Base-by-base conservation (phyloP, 2,888 invertebrate genomes). In the Polyommatus icarus region DNA sequence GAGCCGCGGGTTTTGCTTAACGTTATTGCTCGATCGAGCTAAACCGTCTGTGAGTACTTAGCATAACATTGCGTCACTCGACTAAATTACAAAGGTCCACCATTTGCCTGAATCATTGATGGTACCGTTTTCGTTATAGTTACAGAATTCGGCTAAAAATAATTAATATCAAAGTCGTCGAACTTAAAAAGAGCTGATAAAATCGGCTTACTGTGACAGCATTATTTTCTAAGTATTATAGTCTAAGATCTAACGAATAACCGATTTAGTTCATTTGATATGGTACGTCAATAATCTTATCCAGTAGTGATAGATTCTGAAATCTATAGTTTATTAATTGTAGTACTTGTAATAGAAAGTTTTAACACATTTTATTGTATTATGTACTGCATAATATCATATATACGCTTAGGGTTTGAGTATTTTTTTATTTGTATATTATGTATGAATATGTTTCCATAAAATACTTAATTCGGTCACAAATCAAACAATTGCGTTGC, bases 211-310 rank as follows among this genome's bases (percentile, higher is more conserved):
- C 4, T 61, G 1, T 20, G 24, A 1, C 24, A 24, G 10, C 61
- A 61, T 61, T 24, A 24, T 3, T 8, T 20, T n/a, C 3, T 40
- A n/a, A 78, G 72, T 46, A 77, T 59, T 80, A 50, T 36, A 57
- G 29, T 46, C 10, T 59, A 57, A 59, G 78, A 50, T 76, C 24
- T 40, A 12, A 24, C 24, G 1, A 1, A n/a, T 40, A 12, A 24
- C 24, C 3, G 3, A 10, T 61, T 61, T 6, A 8, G 8, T 29
- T 8, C 4, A 29, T 40, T 72, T 29, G 72, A 36, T 72, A 40
- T 36, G 72, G 72, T 71, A 32, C 18, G 20, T 61, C 61, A 61
- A 24, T 10, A 59, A 12, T 10, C 61, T 1, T 24, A 24, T 61
- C 20, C 20, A 8, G 5, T 8, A 20, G n/a, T 10, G n/a, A n/a